These are phyloP conservation scores for Orthosia gracilis DNA, from an alignment of 2,888 invertebrate species.

Conservation along the genomic window DNA sequence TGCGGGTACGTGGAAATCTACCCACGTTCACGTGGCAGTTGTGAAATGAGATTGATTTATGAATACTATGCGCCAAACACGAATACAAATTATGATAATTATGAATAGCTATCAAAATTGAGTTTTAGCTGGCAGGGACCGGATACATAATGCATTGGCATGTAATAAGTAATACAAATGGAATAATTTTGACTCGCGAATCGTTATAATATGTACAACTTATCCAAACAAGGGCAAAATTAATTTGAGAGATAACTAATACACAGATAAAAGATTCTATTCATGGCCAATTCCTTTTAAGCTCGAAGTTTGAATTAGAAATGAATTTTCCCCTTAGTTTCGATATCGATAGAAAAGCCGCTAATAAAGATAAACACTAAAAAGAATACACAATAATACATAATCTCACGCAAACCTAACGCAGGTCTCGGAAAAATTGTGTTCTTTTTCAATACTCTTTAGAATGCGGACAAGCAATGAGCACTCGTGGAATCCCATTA, in stretches of 20 bases:
- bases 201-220: neutral
- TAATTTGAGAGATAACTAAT: neutral
- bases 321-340: neutral
- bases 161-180: constrained; percentile 35
- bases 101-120: constrained; percentile 34
- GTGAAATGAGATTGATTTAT: constrained; percentile 41
- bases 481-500: constrained; percentile 42
- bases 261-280: neutral
- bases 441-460: constrained; percentile 36
- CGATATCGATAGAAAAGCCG: neutral
- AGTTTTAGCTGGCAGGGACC: constrained; percentile 17
- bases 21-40: constrained; percentile 7
- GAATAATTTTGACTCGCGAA: constrained; percentile 20
- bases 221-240: constrained; percentile 1
- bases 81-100: constrained; percentile 40
- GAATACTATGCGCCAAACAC: constrained; percentile 23
- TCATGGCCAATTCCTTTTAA: neutral
- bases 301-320: neutral
- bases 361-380: constrained; percentile 3
- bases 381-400: neutral
- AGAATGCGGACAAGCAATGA: constrained; percentile 5
- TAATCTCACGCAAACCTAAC: constrained; percentile 30
- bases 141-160: constrained; percentile 43
- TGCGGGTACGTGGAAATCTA: constrained; percentile 2
- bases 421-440: constrained; percentile 15